Conservation (phyloP, 2,797 vertebrate genomes). For the Eospalax fontanierii region DNA sequence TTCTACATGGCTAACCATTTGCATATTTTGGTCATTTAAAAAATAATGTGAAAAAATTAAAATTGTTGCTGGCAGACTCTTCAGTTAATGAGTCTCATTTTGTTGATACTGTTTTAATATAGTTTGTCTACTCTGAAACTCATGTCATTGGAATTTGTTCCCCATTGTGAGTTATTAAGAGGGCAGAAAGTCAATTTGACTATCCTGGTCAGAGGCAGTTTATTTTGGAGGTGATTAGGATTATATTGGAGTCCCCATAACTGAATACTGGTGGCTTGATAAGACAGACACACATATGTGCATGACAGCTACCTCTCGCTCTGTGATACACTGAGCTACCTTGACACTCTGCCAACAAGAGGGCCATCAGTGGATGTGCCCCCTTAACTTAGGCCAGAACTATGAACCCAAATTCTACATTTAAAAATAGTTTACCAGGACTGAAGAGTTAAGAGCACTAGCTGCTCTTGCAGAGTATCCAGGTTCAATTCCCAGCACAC, state of each 20-base stretch:
- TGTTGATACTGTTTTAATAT: background rate
- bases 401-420: background rate
- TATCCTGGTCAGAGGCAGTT: background rate
- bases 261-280: background rate
- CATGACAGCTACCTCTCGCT: background rate
- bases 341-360: background rate
- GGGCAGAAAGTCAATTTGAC: background rate
- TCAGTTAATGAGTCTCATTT: background rate
- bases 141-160: background rate
- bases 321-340: background rate
- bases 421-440: no score
- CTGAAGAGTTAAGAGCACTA: no score
- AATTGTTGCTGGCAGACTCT: background rate
- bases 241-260: background rate
- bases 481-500: no score
- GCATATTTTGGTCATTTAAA: background rate
- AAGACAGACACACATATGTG: background rate
- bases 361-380: background rate
- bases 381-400: background rate
- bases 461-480: no score
- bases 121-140: background rate
- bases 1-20: constrained; percentile 1
- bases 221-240: background rate
- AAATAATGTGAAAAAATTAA: background rate
- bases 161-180: background rate